Base-by-base conservation (phyloP, 2,797 vertebrate genomes). In the Acomys russatus region DNA sequence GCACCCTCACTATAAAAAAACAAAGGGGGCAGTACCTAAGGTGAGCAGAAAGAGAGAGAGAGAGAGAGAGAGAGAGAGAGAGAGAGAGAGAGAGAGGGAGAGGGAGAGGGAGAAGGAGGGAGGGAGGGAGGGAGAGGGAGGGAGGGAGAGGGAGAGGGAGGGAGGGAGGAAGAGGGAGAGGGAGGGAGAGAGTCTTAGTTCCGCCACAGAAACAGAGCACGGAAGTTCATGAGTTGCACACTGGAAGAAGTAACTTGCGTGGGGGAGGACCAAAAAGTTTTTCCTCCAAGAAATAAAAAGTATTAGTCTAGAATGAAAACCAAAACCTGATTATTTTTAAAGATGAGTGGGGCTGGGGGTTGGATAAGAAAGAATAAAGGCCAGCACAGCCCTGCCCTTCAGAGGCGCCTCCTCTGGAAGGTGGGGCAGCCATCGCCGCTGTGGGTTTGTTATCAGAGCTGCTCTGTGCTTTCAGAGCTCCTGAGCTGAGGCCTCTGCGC, bases 241-340 rank as follows among this genome's bases (percentile, higher is more conserved):
- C n/a, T 63, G 73, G 64, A 77, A 68, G 49, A 91, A 92, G 91
- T 49, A 59, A 71, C 88, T 90, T 54, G 38, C 63, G 68, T 90
- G 33, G 44, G 49, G 20, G 49, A 76, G 20, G 49, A 76, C 70
- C 3, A 44, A 64, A 14, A 78, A 80, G 74, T 93, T 86, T 87
- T 90, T 15, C 54, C 61, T 84, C 23, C 28, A 90, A 61, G 51
- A 92, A 85, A 92, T 33, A 82, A 90, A 92, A 92, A 49, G 30
- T 28, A 18, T 33, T 28, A 28, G 7, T n/a, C 68, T 92, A 91
- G 78, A 88, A 84, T 95, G 70, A n/a, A 92, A 80, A 93, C 88
- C 28, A 68, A 94, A 63, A 5, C 61, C 71, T 38, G 38, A 82
- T 66, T 59, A 71, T 77, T 74, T 92, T 76, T 12, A 30, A 85